A percentile compares a stretch with the other conserved stretches of the same genome.
Conservation (phyloP, 35 echinoderm and acorn worm genomes). For the Apostichopus californicus region DNA sequence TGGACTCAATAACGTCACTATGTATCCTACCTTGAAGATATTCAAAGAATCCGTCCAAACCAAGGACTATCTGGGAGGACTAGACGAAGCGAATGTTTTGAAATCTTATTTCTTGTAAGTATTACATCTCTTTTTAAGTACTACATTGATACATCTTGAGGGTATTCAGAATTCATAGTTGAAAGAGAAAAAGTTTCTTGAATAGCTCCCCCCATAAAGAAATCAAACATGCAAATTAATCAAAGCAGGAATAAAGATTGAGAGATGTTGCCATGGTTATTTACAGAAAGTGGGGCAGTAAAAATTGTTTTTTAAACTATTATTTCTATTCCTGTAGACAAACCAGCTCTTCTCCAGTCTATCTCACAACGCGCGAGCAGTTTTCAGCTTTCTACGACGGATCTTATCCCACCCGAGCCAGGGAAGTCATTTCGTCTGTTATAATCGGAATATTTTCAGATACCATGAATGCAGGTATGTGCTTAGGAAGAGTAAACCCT, state of each 20-base stretch:
- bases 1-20: slow-evolving; percentile 80
- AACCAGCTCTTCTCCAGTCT: background rate
- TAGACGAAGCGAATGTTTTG: slow-evolving; percentile 33
- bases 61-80: slow-evolving; percentile 64
- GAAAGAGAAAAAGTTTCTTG: too few relatives aligned
- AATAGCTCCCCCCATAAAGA: too few relatives aligned
- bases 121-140: background rate
- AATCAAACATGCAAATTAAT: too few relatives aligned
- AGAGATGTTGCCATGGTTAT: too few relatives aligned
- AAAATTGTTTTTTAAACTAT: background rate
- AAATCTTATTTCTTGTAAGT: slow-evolving; percentile 37
- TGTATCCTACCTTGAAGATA: slow-evolving; percentile 78
- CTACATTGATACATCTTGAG: background rate
- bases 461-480: background rate
- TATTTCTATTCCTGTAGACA: slow-evolving; percentile 1
- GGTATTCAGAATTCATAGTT: too few relatives aligned
- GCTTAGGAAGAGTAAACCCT: too few relatives aligned
- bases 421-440: background rate
- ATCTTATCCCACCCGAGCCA: background rate
- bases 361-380: background rate
- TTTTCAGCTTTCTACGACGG: background rate
- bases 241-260: too few relatives aligned
- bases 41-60: slow-evolving; percentile 39
- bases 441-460: slow-evolving; percentile 28
- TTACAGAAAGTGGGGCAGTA: too few relatives aligned